These are phyloP conservation scores for Arenaria interpres DNA, from an alignment of 2,113 vertebrate species.

Conservation along the genomic window DNA sequence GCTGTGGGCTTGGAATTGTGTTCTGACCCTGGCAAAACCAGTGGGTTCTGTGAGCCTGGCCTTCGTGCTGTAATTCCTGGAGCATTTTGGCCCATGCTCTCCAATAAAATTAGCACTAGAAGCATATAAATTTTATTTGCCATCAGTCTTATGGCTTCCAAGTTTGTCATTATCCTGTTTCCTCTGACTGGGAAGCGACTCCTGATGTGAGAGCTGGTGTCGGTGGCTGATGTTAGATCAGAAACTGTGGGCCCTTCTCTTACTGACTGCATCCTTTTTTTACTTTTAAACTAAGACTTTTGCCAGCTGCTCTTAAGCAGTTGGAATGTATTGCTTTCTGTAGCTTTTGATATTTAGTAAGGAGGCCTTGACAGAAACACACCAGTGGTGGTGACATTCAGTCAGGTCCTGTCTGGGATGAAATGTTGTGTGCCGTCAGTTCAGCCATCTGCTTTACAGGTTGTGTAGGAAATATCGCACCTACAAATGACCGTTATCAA, in stretches of 20 bases:
- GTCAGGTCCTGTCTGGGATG: not conserved
- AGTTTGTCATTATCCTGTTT: not conserved
- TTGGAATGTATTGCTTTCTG: not conserved
- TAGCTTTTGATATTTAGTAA: not conserved
- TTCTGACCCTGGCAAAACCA: not conserved
- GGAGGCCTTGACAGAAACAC: not conserved
- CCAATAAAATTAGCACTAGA: not conserved
- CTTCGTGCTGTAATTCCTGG: rapidly evolving
- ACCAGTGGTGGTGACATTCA: not conserved
- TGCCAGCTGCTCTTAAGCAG: not conserved
- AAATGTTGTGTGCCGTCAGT: not conserved
- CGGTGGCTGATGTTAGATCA: not conserved
- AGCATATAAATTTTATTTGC: not conserved
- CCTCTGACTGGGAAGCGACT: not conserved
- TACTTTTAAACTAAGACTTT: not conserved
- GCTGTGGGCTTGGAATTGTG: not conserved
- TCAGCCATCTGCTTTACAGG: not conserved
- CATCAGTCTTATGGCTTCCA: not conserved
- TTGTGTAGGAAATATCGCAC: rapidly evolving
- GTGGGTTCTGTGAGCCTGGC: not conserved
- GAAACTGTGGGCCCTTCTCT: not conserved
- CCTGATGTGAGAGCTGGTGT: not conserved
- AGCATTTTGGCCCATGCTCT: not conserved
- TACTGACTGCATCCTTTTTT: not conserved
- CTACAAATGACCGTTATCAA: not conserved